Percentiles rank a stretch among this genome's conserved stretches.
These are phyloP conservation scores for Thumatha senex DNA, from an alignment of 2,888 invertebrate genomes.

Conservation along the genomic window DNA sequence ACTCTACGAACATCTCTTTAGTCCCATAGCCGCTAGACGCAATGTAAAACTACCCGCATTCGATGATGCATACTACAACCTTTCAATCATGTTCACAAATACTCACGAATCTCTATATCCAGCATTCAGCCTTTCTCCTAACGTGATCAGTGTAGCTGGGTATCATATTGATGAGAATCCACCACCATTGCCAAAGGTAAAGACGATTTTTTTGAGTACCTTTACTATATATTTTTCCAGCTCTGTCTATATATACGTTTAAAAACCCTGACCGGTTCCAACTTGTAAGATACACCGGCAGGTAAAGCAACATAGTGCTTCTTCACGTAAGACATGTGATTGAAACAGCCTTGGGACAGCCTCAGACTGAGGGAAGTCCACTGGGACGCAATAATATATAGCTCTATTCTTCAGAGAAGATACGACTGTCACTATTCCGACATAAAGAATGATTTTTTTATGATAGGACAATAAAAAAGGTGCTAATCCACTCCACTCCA, in stretches of 20 bases:
- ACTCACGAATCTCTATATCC: conserved; percentile 51
- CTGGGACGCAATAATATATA: too few species aligned
- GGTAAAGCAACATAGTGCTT: too few species aligned
- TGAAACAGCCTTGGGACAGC: too few species aligned
- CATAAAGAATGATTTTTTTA: too few species aligned
- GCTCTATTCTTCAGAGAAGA: too few species aligned
- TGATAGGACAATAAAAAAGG: too few species aligned
- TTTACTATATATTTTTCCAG: not conserved
- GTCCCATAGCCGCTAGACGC: conserved; percentile 44
- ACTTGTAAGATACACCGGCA: too few species aligned
- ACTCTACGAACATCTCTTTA: conserved; percentile 41
- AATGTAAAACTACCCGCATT: conserved; percentile 47
- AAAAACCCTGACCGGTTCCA: too few species aligned
- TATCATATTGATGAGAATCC: conserved; percentile 54
- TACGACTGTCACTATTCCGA: too few species aligned
- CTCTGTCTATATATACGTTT: not conserved
- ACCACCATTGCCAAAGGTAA: conserved; percentile 58
- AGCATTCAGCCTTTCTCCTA: conserved; percentile 48
- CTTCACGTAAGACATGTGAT: too few species aligned
- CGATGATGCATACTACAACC: conserved; percentile 40
- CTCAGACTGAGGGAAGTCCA: too few species aligned
- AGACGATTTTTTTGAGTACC: not conserved
- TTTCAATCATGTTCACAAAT: conserved; percentile 55
- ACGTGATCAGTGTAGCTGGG: conserved; percentile 58
- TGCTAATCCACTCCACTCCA: too few species aligned